Evolutionary conservation across 1,140 invertebrate genomes (phyloP).

Genomic region (Arctopsyche grandis): DNA sequence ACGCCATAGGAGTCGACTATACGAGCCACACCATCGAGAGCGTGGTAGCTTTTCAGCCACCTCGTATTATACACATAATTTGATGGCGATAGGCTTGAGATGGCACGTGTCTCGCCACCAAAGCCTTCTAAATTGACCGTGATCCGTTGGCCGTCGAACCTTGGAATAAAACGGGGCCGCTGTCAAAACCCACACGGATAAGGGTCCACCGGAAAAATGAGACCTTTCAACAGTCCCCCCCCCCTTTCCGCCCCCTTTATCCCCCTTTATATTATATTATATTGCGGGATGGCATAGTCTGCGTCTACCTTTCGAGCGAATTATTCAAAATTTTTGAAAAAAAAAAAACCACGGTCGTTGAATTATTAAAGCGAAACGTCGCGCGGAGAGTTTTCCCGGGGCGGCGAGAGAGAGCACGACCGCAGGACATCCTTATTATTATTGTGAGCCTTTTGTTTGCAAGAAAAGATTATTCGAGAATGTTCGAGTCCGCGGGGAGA

Average conservation of each 20-base stretch:
- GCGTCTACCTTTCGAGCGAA: not conserved
- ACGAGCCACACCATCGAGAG: no score
- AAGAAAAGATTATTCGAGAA: conserved; percentile 26
- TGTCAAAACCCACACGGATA: conserved; percentile 1
- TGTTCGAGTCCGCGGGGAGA: conserved; percentile 6
- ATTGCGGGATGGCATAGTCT: not conserved
- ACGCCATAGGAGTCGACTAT: no score
- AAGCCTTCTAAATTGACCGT: conserved; percentile 11
- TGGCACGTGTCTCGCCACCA: not conserved
- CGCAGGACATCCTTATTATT: conserved; percentile 30
- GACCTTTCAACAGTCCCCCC: conserved; percentile 6
- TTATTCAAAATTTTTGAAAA: not conserved
- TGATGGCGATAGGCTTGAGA: no score
- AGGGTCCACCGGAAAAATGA: conserved; percentile 19
- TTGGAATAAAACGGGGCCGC: not conserved
- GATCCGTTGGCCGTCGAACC: conserved; percentile 4
- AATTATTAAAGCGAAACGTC: conserved; percentile 6
- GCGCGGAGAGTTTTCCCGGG: conserved; percentile 1
- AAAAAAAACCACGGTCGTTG: conserved; percentile 3
- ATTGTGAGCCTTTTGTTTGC: conserved; percentile 30
- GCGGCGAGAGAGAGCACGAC: not conserved
- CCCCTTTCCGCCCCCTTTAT: no score
- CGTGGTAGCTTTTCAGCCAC: no score
- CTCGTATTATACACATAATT: no score
- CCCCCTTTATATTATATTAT: no score